Conservation (phyloP, 2,797 vertebrate species). For the Esox lucius region DNA sequence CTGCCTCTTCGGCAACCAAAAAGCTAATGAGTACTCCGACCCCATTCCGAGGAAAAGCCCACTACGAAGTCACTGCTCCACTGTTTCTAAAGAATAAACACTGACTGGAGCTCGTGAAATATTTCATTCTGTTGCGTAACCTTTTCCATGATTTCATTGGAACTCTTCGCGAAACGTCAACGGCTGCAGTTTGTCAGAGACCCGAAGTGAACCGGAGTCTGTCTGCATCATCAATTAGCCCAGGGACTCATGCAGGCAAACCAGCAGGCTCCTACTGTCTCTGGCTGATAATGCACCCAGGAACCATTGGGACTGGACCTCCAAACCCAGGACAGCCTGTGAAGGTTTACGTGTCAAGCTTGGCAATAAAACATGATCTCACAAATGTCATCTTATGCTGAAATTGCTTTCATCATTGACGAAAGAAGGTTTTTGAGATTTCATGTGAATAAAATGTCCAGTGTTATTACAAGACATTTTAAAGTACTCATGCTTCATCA, state of each 20-base stretch:
- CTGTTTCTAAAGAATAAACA: background rate
- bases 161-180: slow-evolving; percentile 28
- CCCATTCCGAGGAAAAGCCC: background rate
- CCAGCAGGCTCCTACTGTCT: slow-evolving; percentile 22
- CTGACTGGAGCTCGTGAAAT: background rate
- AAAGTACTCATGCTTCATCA: background rate
- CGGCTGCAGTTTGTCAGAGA: slow-evolving; percentile 28
- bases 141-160: slow-evolving; percentile 24
- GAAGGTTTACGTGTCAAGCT: too few species aligned
- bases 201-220: slow-evolving; percentile 15
- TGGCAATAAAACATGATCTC: background rate
- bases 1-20: slow-evolving; percentile 34
- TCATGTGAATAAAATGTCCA: too few species aligned
- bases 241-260: background rate
- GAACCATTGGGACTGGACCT: slow-evolving; percentile 18
- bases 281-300: slow-evolving; percentile 37
- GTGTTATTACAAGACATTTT: too few species aligned
- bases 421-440: background rate
- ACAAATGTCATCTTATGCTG: background rate
- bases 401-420: background rate
- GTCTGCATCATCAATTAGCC: slow-evolving; percentile 30
- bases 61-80: slow-evolving; percentile 11
- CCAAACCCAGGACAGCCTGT: slow-evolving; percentile 12
- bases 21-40: slow-evolving; percentile 27
- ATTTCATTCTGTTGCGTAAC: slow-evolving; percentile 16